These are phyloP conservation scores for Aleiodes testaceus DNA, from an alignment of 2,888 invertebrate genomes.

Conservation along the genomic window DNA sequence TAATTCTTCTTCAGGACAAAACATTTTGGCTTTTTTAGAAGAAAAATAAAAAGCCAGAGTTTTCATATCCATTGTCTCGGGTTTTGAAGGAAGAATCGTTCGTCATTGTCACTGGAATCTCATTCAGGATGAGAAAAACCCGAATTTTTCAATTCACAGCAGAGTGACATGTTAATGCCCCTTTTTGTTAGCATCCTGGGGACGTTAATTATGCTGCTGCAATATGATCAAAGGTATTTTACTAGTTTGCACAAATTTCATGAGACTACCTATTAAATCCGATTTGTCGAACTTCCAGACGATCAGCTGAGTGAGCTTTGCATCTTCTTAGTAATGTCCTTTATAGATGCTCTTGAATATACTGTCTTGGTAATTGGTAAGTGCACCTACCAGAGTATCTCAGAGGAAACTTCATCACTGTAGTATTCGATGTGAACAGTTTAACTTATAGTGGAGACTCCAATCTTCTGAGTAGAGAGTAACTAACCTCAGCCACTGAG, in stretches of 20 bases:
- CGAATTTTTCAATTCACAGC: conserved; percentile 21
- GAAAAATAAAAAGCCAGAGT: neutral
- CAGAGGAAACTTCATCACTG: conserved; percentile 55
- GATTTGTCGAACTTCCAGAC: conserved; percentile 15
- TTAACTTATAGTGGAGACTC: conserved; percentile 3
- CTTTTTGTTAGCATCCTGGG: neutral
- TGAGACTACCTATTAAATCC: conserved; percentile 19
- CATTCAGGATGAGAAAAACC: conserved; percentile 17
- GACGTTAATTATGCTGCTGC: neutral
- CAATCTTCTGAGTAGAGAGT: conserved; percentile 8
- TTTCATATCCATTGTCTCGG: conserved; percentile 22
- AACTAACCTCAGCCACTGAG: too few relatives aligned
- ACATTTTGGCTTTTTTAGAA: neutral
- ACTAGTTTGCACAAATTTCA: conserved; percentile 12
- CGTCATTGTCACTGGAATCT: conserved; percentile 23
- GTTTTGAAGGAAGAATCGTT: conserved; percentile 10
- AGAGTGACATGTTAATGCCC: neutral
- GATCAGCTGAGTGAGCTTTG: conserved; percentile 15
- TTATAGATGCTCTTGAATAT: conserved; percentile 33
- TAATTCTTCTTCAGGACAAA: neutral
- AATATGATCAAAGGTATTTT: conserved; percentile 12
- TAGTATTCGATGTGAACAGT: conserved; percentile 48
- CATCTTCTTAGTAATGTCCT: conserved; percentile 21
- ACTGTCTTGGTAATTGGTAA: conserved; percentile 43
- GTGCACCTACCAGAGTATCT: conserved; percentile 47